These are phyloP conservation scores for Callosobruchus maculatus DNA, from an alignment of 2,888 invertebrate species.

Conservation along the genomic window DNA sequence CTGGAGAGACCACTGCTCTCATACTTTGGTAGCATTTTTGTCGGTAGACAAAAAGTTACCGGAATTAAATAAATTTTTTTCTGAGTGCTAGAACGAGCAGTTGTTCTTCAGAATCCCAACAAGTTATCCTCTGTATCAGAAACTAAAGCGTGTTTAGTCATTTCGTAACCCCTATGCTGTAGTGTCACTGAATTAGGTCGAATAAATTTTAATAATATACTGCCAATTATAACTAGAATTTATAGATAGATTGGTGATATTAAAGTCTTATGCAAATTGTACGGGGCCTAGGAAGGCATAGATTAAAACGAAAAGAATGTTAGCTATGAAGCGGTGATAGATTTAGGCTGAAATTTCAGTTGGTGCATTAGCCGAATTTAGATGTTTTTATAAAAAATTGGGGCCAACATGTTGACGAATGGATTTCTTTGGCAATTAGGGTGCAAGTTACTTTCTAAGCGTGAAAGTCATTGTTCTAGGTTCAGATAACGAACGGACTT, in stretches of 20 bases:
- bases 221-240: conserved; percentile 45
- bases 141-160: background rate
- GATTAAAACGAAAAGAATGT: conserved; percentile 5
- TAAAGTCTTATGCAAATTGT: conserved; percentile 49
- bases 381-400: background rate
- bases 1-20: too few species aligned
- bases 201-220: conserved; percentile 41
- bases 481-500: too few species aligned
- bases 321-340: background rate
- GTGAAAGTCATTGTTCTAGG: too few species aligned
- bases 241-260: conserved; percentile 50
- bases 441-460: too few species aligned
- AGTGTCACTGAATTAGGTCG: conserved; percentile 5
- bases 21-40: too few species aligned
- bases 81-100: too few species aligned
- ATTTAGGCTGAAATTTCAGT: background rate
- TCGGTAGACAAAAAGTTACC: too few species aligned
- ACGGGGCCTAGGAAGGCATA: conserved; percentile 28
- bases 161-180: background rate
- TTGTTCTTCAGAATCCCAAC: too few species aligned
- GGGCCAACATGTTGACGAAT: background rate
- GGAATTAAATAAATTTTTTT: too few species aligned
- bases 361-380: background rate
- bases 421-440: too few species aligned
- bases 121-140: too few species aligned